A percentile compares a stretch with the other conserved stretches of the same genome.
Conservation (phyloP, 2,113 vertebrate genomes). For the western clawed frog (Xenopus tropicalis) region UCB_Xtro_10.0 CM004450.2:122089001-122089500, state of each 20-base stretch:
- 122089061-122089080: not conserved
- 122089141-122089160: too few relatives aligned
- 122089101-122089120: not conserved
- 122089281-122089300: constrained; percentile 5
- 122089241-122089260: not conserved
- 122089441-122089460: too few relatives aligned
- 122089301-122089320: constrained; percentile 5
- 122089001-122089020: not conserved
- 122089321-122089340: not conserved
- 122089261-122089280: not conserved
- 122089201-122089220: too few relatives aligned
- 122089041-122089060: not conserved
- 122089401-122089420: too few relatives aligned
- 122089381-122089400: too few relatives aligned
- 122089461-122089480: too few relatives aligned
- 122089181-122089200: too few relatives aligned
- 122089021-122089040: not conserved
- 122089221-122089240: not conserved
- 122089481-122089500: too few relatives aligned
- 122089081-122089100: not conserved
- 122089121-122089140: not conserved
- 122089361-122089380: too few relatives aligned
- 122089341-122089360: not conserved
- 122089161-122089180: too few relatives aligned
- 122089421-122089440: too few relatives aligned